Base-by-base conservation (phyloP, 1,140 invertebrate genomes). In the Drosophila oshimai region DNA sequence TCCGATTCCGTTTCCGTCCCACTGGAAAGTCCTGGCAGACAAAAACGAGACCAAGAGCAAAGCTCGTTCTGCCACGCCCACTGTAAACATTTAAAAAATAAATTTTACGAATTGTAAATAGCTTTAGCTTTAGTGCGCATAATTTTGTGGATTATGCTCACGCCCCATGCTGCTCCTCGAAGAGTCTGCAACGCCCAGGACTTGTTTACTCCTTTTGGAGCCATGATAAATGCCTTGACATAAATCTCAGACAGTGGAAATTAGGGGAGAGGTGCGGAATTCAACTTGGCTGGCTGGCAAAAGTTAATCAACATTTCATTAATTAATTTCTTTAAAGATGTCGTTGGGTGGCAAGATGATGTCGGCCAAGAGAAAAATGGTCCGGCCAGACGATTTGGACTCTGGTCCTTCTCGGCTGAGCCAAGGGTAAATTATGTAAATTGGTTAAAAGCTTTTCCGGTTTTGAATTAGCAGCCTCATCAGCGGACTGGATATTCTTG, bases 241-340 rank as follows among this genome's bases (percentile, higher is more conserved):
- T 87, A 87, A 87, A 87, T 87, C 81, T 87, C 80, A 74, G 83
- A 77, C 76, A 68, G 62, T 49, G 51, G 31, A 29, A 65, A 18
- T 33, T 17, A 6, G 6, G 22, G 9, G 31, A 9, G 9, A 9
- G 24, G 20, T 12, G 58, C 28, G 41, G 41, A 44, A 50, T 26
- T 49, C 22, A 53, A 69, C 42, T 47, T 46, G 33, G 57, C 69
- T 60, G 86, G 50, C 74, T 88, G 83, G 83, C 83, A 88, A 88
- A 88, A 88, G 83, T 88, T 88, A 88, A 88, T 88, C 83, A 88
- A 88, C 83, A 88, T 88, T 88, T 89, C 83, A 88, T 88, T 88
- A 88, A 88, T 88, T 88, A 88, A 88, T 88, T 87, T 87, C 81
- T 87, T 87, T 87, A 87, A 87, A 86, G 77, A 87, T 87, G 81